phyloP scores from a whole-genome alignment of 2,888 invertebrate genomes.

The Cyclophora albipunctata region DNA sequence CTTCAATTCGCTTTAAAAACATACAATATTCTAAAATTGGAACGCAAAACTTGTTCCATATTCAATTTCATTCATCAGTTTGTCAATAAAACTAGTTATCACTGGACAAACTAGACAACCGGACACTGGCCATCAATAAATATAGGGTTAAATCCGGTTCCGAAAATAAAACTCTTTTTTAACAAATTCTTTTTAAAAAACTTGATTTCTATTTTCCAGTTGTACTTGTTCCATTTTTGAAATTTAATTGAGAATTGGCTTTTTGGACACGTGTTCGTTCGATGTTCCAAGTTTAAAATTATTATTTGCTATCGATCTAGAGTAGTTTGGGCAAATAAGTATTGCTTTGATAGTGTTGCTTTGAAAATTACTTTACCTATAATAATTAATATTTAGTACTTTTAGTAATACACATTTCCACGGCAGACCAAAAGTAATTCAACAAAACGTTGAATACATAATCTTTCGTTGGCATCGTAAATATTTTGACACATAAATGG shows the following conservation, averaged over 20 bases:
- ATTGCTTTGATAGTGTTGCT: not conserved
- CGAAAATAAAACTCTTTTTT: no score
- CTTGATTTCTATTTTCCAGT: slow-evolving; percentile 3
- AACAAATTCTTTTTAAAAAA: no score
- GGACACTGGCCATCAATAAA: not conserved
- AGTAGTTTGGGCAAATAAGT: not conserved
- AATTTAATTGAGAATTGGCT: slow-evolving; percentile 4
- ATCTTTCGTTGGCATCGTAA: no score
- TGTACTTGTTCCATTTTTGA: slow-evolving; percentile 1
- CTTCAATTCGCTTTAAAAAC: no score
- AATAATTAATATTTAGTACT: not conserved
- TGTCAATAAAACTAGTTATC: no score
- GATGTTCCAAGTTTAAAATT: not conserved
- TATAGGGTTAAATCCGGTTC: not conserved
- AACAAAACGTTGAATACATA: not conserved
- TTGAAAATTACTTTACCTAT: not conserved
- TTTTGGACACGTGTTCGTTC: not conserved
- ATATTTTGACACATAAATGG: no score
- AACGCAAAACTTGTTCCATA: no score
- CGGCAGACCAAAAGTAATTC: not conserved
- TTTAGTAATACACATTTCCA: not conserved
- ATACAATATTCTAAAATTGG: no score
- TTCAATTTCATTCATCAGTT: no score
- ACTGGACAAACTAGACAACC: no score
- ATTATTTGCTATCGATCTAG: not conserved